Evolutionary conservation across 2,113 vertebrate species (phyloP), one percentile per base, ranked within the genome.

Genomic region (Bujurquina vittata): DNA sequence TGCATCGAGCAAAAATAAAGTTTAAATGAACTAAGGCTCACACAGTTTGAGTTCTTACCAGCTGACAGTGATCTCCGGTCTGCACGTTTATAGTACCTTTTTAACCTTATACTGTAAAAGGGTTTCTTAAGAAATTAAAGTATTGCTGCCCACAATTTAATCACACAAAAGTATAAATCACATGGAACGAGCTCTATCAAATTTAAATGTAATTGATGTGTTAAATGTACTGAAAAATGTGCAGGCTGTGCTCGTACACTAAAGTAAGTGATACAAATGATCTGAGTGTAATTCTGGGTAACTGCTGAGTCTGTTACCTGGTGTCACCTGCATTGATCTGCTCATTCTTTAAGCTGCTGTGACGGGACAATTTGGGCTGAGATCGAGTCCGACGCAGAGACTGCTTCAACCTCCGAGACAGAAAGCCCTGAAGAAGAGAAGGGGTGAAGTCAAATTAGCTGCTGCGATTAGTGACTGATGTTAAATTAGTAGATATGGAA

Each of bases 381-480:
- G 97, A 98, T 89, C 96, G 97, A 94, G 97, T 97, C 80, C 97
- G 94, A 90, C 97, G 97, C 87, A 98, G 98, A 94, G 98, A 99
- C 94, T 97, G 97, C 92, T 98, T 99, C 87, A 99, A 93, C 89
- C 96, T 96, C 12, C 96, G 96, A 92, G 97, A 97, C 94, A 99
- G 96, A 90, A 97, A 99, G 62, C 97, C 97, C 95, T 94, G 90
- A 79, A 54, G 79, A 84, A 15, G 74, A 43, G 23, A 60, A 7
- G 31, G 60, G 17, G 58, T 29, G 73, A 4, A 31, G 22, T 20
- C n/a, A 22, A 0, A 18, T 10, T 61, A 33, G 29, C 59, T 33
- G 29, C 59, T 59, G 58, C 18, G 26, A 31, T 59, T 8, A 59
- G 8, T 31, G 26, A 31, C 3, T 31, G 67, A 74, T 63, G 72